These are phyloP conservation scores for Tricholauxania praeusta DNA, from an alignment of 2,888 invertebrate species.

Conservation along the genomic window DNA sequence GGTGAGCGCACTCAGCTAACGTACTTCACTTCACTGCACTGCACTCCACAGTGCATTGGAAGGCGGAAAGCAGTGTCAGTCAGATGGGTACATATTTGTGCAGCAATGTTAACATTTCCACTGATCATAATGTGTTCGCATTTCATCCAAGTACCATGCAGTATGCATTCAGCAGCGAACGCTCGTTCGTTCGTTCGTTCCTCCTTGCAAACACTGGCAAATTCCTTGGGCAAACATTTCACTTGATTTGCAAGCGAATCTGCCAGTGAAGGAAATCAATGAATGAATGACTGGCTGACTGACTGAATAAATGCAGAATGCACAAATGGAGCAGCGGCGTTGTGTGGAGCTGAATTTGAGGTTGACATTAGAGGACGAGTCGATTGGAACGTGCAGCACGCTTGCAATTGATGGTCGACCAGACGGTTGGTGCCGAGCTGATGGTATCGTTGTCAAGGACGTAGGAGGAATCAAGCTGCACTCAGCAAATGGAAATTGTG, in stretches of 20 bases:
- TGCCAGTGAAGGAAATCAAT: slow-evolving; percentile 43
- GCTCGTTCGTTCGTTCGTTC: slow-evolving; percentile 65
- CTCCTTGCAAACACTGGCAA: slow-evolving; percentile 66
- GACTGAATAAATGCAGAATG: slow-evolving; percentile 5
- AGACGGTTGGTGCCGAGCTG: slow-evolving; percentile 7
- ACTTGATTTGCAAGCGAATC: slow-evolving; percentile 66
- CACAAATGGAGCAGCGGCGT: slow-evolving; percentile 9
- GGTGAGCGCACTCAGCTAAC: slow-evolving; percentile 6
- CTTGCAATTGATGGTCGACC: not conserved
- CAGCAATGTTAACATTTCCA: slow-evolving; percentile 66
- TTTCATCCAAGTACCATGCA: slow-evolving; percentile 33
- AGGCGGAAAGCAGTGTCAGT: slow-evolving; percentile 17
- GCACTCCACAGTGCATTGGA: no score
- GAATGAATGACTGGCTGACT: not conserved
- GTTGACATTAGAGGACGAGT: slow-evolving; percentile 33
- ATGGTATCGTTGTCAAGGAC: slow-evolving; percentile 38
- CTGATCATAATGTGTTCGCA: slow-evolving; percentile 61
- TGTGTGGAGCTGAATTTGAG: slow-evolving; percentile 30
- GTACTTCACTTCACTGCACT: not conserved
- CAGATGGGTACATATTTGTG: slow-evolving; percentile 61
- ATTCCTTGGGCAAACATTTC: slow-evolving; percentile 68
- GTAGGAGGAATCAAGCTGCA: slow-evolving; percentile 39
- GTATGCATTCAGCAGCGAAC: slow-evolving; percentile 50
- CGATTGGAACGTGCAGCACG: slow-evolving; percentile 9
- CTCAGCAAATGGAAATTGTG: slow-evolving; percentile 68